A percentile compares a stretch with the other conserved stretches of the same genome.
Evolutionary conservation across 2,113 vertebrate species (phyloP).

Genomic region (Noctilio leporinus): DNA sequence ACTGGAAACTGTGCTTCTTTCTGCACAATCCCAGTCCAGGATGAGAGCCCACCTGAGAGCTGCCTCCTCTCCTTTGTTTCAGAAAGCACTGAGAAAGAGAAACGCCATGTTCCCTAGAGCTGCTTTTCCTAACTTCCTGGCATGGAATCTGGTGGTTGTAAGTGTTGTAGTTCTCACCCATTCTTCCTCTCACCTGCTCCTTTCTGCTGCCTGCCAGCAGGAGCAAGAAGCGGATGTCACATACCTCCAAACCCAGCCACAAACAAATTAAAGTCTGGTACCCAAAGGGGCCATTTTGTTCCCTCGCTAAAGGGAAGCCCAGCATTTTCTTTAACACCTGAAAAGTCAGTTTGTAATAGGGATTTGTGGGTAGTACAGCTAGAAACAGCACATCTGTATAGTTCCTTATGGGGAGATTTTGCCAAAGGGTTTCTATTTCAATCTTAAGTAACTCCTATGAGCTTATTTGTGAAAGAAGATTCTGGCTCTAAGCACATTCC

Average conservation of each 20-base stretch:
- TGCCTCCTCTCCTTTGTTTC: background rate
- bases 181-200: background rate
- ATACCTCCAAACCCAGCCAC: background rate
- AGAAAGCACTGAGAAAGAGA: background rate
- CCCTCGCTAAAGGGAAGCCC: background rate
- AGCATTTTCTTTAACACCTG: background rate
- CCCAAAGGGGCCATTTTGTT: background rate
- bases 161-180: background rate
- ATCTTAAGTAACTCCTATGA: background rate
- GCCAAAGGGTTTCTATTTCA: background rate
- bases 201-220: background rate
- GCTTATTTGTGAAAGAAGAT: slow-evolving; percentile 4
- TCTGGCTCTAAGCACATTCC: background rate
- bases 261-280: background rate
- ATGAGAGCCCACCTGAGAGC: background rate
- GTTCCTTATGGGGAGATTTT: background rate
- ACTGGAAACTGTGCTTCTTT: background rate
- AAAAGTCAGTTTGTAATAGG: background rate
- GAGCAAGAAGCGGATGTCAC: background rate
- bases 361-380: background rate
- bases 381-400: background rate
- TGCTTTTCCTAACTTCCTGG: background rate
- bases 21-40: background rate
- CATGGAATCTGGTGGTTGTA: background rate
- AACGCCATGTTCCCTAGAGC: background rate